Evolutionary conservation across 1,140 invertebrate species (phyloP).

Genomic region (Leptinotarsa lineolata): DNA sequence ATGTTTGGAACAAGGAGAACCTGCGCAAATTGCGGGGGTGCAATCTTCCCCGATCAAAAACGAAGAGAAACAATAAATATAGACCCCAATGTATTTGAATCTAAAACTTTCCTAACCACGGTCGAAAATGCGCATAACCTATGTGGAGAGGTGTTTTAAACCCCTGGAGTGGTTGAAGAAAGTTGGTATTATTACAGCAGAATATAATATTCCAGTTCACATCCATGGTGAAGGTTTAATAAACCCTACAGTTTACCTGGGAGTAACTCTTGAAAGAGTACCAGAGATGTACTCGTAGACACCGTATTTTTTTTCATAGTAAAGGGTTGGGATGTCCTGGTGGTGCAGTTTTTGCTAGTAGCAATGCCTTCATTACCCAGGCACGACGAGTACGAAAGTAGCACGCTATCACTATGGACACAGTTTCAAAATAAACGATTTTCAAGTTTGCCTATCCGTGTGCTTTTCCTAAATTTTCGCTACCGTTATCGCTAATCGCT

Average conservation of each 20-base stretch:
- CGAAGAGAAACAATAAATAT: slow-evolving; percentile 68
- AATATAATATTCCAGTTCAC: slow-evolving; percentile 74
- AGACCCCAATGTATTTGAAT: slow-evolving; percentile 73
- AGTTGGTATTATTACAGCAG: slow-evolving; percentile 67
- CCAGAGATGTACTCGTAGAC: slow-evolving; percentile 73
- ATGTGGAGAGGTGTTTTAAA: slow-evolving; percentile 81
- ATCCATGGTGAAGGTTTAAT: slow-evolving; percentile 93
- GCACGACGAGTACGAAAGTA: no score
- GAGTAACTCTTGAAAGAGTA: slow-evolving; percentile 67
- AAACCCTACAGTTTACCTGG: slow-evolving; percentile 77
- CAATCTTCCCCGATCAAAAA: slow-evolving; percentile 74
- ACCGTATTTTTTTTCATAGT: slow-evolving; percentile 80
- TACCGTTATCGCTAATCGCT: background rate
- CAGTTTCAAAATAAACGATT: no score
- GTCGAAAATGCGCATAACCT: slow-evolving; percentile 93
- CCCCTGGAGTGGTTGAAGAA: slow-evolving; percentile 80
- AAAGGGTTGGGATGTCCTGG: slow-evolving; percentile 89
- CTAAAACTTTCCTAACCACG: slow-evolving; percentile 77
- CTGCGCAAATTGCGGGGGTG: slow-evolving; percentile 79
- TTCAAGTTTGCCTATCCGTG: no score
- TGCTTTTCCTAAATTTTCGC: no score
- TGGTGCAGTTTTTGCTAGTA: slow-evolving; percentile 84
- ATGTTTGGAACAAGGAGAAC: slow-evolving; percentile 84
- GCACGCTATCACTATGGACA: no score
- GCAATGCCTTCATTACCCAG: slow-evolving; percentile 75